phyloP scores from a whole-genome alignment of 2,797 vertebrate genomes.

The Diplodus sargus region DNA sequence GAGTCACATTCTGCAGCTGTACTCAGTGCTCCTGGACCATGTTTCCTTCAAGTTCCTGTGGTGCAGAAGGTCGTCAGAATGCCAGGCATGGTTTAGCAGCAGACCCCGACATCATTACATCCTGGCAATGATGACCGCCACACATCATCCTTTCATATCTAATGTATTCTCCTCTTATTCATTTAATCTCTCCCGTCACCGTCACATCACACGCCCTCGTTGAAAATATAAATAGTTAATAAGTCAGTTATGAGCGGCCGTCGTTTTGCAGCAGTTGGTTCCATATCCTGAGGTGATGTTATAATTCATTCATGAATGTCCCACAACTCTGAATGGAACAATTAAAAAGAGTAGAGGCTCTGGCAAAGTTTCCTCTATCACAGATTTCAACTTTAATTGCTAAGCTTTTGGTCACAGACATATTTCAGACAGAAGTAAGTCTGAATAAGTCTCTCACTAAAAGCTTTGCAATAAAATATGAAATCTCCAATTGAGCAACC shows the following conservation, averaged over 20 bases:
- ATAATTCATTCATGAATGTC: constrained; percentile 73
- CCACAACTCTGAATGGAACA: constrained; percentile 51
- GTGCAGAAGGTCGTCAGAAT: constrained; percentile 42
- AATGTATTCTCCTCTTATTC: constrained; percentile 57
- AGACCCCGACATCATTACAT: constrained; percentile 50
- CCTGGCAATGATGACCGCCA: constrained; percentile 27
- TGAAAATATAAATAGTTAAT: constrained; percentile 78
- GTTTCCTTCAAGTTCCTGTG: not conserved
- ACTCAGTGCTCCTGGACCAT: constrained; percentile 28
- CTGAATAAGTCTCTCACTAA: constrained; percentile 35
- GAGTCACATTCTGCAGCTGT: constrained; percentile 48
- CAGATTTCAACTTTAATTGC: constrained; percentile 51
- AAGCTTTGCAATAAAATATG: constrained; percentile 33
- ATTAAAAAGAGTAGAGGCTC: constrained; percentile 59
- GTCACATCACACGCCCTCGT: constrained; percentile 44
- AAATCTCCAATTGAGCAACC: constrained; percentile 28
- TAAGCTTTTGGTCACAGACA: constrained; percentile 32
- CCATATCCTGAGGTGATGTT: constrained; percentile 56
- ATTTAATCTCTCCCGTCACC: constrained; percentile 57
- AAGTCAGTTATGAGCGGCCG: constrained; percentile 62
- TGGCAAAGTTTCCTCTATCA: constrained; percentile 32
- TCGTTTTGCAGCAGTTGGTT: constrained; percentile 61
- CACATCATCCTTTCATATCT: constrained; percentile 54
- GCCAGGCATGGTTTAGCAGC: constrained; percentile 40
- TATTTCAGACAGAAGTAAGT: constrained; percentile 39